Evolutionary conservation across 2,797 vertebrate genomes (phyloP), one percentile per base, ranked within the genome.

Genomic region (Lacerta bilineata): DNA sequence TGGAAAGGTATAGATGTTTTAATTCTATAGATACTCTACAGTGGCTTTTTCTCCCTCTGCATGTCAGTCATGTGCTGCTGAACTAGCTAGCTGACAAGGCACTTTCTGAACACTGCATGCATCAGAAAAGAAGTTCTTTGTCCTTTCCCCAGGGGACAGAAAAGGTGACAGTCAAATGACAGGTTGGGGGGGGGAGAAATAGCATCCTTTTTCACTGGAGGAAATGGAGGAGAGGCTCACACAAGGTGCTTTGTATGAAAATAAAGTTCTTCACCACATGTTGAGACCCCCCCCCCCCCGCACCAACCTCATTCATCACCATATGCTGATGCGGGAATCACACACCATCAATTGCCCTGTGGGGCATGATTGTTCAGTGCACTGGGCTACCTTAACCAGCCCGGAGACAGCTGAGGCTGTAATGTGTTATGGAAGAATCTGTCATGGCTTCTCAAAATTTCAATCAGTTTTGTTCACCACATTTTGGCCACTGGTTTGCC

Each of bases 1-100:
- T 69, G 29, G 75, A 68, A 79, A 7, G 3, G 64, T 81, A 80
- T 36, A 46, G 59, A 8, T 69, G 10, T 1, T 71, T 41, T 36
- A 27, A 9, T 90, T 27, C 29, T 23, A 27, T 50, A 39, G 25
- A 80, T 66, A 75, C 23, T 80, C 29, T 43, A 36, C 66, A 64
- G 83, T 74, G 41, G 17, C 18, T 33, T 64, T 80, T 82, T 83
- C 29, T 86, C 15, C 36, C 78, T 78, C 20, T 33, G 5, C 64
- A 29, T 3, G 41, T 36, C 46, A 7, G 59, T 87, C 71, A 84
- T 1, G 0, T 23, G 0, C 9, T 83, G 20, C 18, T 0, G 0
- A 25, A 43, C 33, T 77, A 66, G 36, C 74, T 69, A 88, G 82
- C 66, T n/a, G 72, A 15, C 0, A 0, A 27, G 0, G 0, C 18